phyloP scores from a whole-genome alignment of 2,888 invertebrate species.

The Eupithecia centaureata region DNA sequence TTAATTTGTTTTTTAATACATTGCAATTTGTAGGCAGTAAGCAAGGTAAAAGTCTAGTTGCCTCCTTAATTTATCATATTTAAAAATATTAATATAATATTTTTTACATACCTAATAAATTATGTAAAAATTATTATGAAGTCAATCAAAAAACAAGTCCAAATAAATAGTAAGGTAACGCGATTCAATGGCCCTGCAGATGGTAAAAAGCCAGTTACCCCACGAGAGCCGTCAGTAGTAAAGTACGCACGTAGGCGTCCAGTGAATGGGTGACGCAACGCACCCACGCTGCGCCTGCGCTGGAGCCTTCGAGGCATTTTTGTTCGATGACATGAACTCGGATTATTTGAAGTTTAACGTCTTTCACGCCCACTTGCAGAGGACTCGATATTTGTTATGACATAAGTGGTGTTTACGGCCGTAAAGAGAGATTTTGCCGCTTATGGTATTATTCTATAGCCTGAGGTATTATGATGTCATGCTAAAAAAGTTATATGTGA shows the following conservation, averaged over 20 bases:
- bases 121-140: background rate
- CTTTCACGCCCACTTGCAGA: conserved; percentile 23
- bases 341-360: conserved; percentile 24
- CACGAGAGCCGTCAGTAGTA: conserved; percentile 22
- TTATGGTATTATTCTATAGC: too few relatives aligned
- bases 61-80: background rate
- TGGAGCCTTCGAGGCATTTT: conserved; percentile 57
- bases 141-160: background rate
- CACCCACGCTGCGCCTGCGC: conserved; percentile 53
- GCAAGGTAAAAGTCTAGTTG: too few relatives aligned
- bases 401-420: conserved; percentile 25
- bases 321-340: conserved; percentile 40
- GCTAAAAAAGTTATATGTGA: background rate
- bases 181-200: background rate
- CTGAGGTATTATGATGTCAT: conserved; percentile 14
- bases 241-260: conserved; percentile 39
- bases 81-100: background rate
- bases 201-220: conserved; percentile 7
- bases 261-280: conserved; percentile 68
- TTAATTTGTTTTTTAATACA: too few relatives aligned
- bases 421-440: conserved; percentile 27
- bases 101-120: too few relatives aligned
- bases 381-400: conserved; percentile 26
- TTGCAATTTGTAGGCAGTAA: background rate
- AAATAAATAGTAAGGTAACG: conserved; percentile 2